Evolutionary conservation across 2,797 vertebrate species (phyloP).

Genomic region (Enteromius paludinosus): DNA sequence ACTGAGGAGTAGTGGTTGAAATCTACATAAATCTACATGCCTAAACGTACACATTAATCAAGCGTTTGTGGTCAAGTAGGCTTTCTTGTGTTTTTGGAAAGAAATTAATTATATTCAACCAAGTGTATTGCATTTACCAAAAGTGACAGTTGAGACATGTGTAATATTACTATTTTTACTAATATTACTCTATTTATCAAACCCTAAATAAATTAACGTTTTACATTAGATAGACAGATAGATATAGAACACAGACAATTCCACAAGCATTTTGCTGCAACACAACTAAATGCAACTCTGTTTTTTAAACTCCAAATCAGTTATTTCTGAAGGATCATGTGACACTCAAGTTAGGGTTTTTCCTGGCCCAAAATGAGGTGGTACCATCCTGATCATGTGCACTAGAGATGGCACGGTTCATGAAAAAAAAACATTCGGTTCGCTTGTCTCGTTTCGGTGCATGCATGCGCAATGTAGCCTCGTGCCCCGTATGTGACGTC

Average conservation of each 20-base stretch:
- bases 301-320: not conserved
- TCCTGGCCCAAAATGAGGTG: too few species aligned
- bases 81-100: not conserved
- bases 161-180: not conserved
- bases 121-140: not conserved
- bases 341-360: not conserved
- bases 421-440: too few species aligned
- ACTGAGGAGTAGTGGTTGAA: not conserved
- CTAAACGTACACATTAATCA: not conserved
- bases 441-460: too few species aligned
- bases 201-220: too few species aligned
- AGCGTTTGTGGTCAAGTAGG: not conserved
- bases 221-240: too few species aligned
- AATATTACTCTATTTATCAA: too few species aligned
- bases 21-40: not conserved
- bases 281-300: not conserved
- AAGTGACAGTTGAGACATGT: not conserved
- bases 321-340: not conserved
- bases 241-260: not conserved
- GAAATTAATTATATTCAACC: not conserved
- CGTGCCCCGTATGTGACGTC: too few species aligned
- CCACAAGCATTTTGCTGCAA: not conserved
- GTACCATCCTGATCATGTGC: too few species aligned
- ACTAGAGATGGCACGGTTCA: too few species aligned
- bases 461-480: too few species aligned